These are phyloP conservation scores for Glaucidium brasilianum DNA, from an alignment of 2,113 vertebrate species.

Conservation along the genomic window DNA sequence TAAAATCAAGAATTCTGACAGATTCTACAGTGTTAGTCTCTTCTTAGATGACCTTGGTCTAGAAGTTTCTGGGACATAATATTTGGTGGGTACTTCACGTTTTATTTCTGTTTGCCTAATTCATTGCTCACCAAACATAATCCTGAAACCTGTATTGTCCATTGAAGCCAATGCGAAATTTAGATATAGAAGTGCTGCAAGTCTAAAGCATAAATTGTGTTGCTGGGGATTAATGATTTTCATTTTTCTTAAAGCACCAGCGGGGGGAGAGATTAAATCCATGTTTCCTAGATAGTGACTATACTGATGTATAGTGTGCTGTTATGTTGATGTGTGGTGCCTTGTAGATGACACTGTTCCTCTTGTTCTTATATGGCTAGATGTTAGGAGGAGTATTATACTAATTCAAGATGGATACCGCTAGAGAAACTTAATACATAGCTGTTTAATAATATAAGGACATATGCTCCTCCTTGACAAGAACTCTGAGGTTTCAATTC, in stretches of 20 bases:
- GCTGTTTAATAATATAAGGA: neutral
- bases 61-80: neutral
- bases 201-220: neutral
- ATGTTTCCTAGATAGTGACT: neutral
- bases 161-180: neutral
- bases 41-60: neutral
- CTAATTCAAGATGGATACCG: neutral
- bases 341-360: neutral
- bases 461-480: neutral
- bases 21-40: neutral
- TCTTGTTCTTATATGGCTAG: neutral
- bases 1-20: neutral
- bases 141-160: neutral
- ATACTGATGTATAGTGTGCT: neutral
- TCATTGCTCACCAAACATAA: neutral
- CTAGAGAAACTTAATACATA: neutral
- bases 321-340: neutral
- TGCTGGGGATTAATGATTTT: neutral
- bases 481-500: neutral
- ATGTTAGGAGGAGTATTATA: neutral
- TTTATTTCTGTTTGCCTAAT: neutral
- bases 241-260: neutral
- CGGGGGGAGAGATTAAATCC: neutral
- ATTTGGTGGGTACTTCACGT: neutral
- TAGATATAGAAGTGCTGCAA: neutral